phyloP scores from a whole-genome alignment of 2,113 vertebrate genomes.

The Psephotus haematonotus region DNA sequence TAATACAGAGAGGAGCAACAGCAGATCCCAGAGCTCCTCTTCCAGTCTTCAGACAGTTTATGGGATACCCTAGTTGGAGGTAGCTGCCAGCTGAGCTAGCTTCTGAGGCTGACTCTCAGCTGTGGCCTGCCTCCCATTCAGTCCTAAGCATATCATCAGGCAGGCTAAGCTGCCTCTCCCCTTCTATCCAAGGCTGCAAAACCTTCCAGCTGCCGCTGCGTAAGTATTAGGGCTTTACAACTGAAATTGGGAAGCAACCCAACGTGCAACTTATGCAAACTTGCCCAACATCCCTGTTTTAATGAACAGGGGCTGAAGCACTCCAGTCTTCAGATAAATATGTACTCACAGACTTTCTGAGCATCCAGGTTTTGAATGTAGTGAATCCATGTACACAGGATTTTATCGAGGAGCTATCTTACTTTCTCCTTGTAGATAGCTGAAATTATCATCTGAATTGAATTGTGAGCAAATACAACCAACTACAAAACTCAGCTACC shows the following conservation, averaged over 20 bases:
- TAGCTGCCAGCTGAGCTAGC: not conserved
- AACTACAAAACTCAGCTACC: not conserved
- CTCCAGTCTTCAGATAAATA: not conserved
- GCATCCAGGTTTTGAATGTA: not conserved
- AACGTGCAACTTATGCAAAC: not conserved
- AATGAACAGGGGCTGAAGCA: not conserved
- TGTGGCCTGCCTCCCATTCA: not conserved
- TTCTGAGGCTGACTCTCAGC: not conserved
- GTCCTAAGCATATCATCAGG: not conserved
- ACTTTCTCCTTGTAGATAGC: not conserved
- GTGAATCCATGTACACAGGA: not conserved
- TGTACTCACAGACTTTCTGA: not conserved
- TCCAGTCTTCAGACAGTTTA: not conserved
- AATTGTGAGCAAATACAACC: not conserved
- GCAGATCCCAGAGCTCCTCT: not conserved
- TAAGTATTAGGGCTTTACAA: not conserved
- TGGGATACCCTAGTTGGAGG: not conserved
- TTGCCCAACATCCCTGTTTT: not conserved
- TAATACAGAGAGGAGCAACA: not conserved
- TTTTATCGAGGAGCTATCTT: not conserved
- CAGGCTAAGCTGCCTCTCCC: not conserved
- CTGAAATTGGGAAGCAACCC: not conserved
- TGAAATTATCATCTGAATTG: not conserved
- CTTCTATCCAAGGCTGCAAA: not conserved
- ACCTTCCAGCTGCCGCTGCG: not conserved